These are phyloP conservation scores for Mobula birostris DNA, from an alignment of 2,113 vertebrate species.

Conservation along the genomic window DNA sequence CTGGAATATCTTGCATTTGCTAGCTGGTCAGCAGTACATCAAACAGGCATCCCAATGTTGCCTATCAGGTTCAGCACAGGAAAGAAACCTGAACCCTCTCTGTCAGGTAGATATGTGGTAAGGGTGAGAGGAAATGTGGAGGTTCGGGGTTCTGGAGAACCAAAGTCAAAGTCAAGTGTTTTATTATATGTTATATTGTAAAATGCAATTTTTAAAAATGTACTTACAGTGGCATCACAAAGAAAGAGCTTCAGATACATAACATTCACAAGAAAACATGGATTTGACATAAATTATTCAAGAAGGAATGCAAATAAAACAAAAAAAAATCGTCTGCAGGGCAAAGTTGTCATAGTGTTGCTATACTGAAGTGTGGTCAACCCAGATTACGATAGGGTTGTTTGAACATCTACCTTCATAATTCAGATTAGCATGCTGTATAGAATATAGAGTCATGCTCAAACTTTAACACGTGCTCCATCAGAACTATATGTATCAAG, in stretches of 20 bases:
- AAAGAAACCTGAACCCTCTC: neutral
- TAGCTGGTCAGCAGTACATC: no score
- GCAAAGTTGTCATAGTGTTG: no score
- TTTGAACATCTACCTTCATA: neutral
- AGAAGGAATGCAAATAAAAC: no score
- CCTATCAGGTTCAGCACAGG: neutral
- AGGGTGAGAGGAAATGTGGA: neutral
- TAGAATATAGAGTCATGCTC: neutral
- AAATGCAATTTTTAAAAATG: no score
- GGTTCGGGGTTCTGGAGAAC: neutral
- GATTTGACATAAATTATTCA: no score
- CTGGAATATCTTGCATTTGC: neutral
- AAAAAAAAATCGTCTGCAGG: no score
- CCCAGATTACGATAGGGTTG: neutral
- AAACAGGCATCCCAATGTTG: neutral
- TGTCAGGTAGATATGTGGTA: neutral
- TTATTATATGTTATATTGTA: no score
- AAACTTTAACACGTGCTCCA: neutral
- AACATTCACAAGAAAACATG: no score
- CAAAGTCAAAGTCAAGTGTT: neutral
- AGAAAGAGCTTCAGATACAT: no score
- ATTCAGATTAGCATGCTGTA: neutral
- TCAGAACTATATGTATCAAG: neutral
- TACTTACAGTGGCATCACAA: no score
- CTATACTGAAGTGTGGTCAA: neutral